A percentile compares a stretch with the other conserved stretches of the same genome.
These are phyloP conservation scores for Hippocampus barbouri DNA, from an alignment of 2,113 vertebrate species.

Conservation along the genomic window DNA sequence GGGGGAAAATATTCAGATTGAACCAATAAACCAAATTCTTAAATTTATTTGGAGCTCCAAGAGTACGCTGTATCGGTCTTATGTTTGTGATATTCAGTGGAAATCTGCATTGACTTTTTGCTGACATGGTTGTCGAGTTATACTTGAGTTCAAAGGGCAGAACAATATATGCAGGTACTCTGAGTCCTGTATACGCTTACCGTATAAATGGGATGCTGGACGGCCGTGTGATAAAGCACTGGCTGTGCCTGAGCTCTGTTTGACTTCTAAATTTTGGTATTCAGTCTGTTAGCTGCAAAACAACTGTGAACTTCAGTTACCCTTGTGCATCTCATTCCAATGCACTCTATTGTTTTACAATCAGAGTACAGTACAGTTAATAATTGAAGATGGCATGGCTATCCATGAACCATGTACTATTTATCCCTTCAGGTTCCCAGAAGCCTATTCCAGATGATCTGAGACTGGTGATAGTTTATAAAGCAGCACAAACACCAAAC, in stretches of 20 bases:
- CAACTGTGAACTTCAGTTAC: constrained; percentile 7
- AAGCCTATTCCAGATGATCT: too few relatives aligned
- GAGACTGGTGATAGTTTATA: too few relatives aligned
- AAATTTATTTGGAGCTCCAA: too few relatives aligned
- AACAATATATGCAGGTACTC: neutral
- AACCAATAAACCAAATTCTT: too few relatives aligned
- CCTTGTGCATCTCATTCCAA: neutral
- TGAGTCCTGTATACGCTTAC: neutral
- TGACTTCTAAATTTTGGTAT: neutral
- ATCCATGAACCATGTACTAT: neutral
- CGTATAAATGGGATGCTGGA: neutral
- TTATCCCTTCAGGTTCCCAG: too few relatives aligned
- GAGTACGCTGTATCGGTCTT: too few relatives aligned
- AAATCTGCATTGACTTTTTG: too few relatives aligned
- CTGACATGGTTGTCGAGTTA: neutral
- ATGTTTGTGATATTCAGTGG: neutral
- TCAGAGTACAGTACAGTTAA: constrained; percentile 26
- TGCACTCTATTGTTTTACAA: constrained; percentile 15
- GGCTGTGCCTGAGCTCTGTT: neutral
- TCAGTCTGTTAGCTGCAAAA: constrained; percentile 4
- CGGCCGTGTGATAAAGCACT: neutral
- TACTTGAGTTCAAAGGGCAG: constrained; percentile 1
- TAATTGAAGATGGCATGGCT: constrained; percentile 31
- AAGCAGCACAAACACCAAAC: too few relatives aligned
- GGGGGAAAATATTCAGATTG: too few relatives aligned